Evolutionary conservation across 2,113 vertebrate genomes (phyloP).

Genomic region (Aviceda subcristata): DNA sequence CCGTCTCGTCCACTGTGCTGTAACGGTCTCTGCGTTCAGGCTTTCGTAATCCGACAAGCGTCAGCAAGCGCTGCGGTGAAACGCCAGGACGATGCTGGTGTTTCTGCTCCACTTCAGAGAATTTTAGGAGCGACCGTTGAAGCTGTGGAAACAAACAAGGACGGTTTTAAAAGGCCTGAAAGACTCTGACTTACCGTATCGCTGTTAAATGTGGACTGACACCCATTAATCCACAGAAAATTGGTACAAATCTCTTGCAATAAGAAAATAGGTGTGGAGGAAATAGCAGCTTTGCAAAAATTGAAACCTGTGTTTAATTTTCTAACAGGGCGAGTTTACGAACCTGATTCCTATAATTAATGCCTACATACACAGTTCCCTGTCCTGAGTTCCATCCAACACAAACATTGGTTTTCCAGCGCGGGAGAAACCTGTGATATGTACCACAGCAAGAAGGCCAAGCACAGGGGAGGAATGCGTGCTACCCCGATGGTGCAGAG

Average conservation of each 20-base stretch:
- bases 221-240: not conserved
- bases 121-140: not conserved
- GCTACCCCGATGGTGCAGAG: not conserved
- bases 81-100: not conserved
- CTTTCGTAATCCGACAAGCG: not conserved
- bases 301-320: constrained; percentile 26
- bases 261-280: constrained; percentile 15
- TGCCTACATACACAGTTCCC: not conserved
- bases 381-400: not conserved
- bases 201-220: not conserved
- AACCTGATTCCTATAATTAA: constrained; percentile 37
- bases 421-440: not conserved
- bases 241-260: not conserved
- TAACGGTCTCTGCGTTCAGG: not conserved
- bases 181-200: not conserved
- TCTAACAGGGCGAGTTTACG: not conserved
- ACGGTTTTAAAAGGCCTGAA: not conserved
- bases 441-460: not conserved
- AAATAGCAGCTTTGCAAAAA: constrained; percentile 43
- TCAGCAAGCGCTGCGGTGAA: accelerated
- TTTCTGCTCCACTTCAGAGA: not conserved
- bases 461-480: not conserved
- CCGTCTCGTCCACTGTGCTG: not conserved
- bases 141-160: not conserved
- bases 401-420: not conserved